Evolutionary conservation across 2,797 vertebrate species (phyloP).

Genomic region (Hypotaenidia philippensis): DNA sequence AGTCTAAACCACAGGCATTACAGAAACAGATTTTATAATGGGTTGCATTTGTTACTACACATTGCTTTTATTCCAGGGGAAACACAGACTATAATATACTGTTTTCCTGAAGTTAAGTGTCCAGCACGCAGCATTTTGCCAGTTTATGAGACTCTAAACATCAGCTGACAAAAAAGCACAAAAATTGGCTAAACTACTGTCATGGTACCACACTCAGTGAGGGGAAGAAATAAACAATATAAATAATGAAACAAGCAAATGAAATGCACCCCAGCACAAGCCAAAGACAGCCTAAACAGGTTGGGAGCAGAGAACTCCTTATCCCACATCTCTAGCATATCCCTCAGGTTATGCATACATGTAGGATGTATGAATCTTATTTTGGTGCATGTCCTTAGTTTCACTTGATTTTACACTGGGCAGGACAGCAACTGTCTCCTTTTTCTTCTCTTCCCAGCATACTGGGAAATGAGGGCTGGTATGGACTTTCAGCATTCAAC

Average conservation of each 20-base stretch:
- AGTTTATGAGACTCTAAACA: not conserved
- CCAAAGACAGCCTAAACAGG: not conserved
- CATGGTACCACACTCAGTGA: not conserved
- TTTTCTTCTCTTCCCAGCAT: not conserved
- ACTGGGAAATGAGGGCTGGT: not conserved
- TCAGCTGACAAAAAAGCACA: not conserved
- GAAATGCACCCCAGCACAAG: not conserved
- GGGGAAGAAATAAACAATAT: not conserved
- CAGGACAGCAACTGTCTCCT: not conserved
- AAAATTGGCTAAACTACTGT: not conserved
- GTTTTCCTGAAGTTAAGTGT: not conserved
- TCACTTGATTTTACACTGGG: not conserved
- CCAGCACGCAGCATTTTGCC: not conserved
- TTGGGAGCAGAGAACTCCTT: not conserved
- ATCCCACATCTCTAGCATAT: not conserved
- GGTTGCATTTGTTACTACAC: not conserved
- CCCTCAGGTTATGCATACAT: not conserved
- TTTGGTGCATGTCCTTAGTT: not conserved
- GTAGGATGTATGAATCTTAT: not conserved
- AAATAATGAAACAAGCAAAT: not conserved
- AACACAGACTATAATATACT: not conserved
- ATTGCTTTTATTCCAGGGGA: not conserved
- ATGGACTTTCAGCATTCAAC: not conserved
- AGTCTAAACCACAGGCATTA: not conserved
- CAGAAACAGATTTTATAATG: not conserved